A percentile compares a stretch with the other conserved stretches of the same genome.
These are phyloP conservation scores for Nemopilema nomurai DNA, from an alignment of 30 jellyfish, hydroid and myxozoan genomes.

Conservation along the genomic window DNA sequence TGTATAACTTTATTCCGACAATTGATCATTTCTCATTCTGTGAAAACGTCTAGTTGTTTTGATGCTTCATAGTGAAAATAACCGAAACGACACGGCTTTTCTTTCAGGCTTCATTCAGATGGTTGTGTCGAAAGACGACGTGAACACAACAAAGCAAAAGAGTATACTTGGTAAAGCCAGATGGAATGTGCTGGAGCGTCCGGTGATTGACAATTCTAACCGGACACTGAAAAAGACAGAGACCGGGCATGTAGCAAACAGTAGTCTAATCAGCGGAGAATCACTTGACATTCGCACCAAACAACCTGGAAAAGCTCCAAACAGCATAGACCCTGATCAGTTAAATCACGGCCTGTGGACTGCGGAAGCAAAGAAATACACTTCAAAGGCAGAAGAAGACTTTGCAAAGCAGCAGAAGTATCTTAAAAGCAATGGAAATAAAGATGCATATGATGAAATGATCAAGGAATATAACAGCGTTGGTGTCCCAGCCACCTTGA, in stretches of 20 bases:
- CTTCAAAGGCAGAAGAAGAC: slow-evolving; percentile 2
- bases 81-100: no score
- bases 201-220: no score
- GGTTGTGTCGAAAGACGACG: background rate
- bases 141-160: background rate
- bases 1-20: no score
- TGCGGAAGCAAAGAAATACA: slow-evolving; percentile 23
- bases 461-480: slow-evolving; percentile 14
- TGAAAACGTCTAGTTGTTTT: no score
- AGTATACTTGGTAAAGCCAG: background rate
- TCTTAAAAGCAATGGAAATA: slow-evolving; percentile 17
- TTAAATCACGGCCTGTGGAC: slow-evolving; percentile 55
- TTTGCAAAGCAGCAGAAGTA: slow-evolving; percentile 22
- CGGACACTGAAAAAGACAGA: background rate
- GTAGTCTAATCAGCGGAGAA: background rate
- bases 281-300: background rate
- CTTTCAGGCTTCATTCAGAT: background rate
- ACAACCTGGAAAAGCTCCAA: slow-evolving; percentile 26
- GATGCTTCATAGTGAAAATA: background rate
- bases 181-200: background rate
- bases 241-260: background rate
- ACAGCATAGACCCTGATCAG: slow-evolving; percentile 55
- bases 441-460: background rate
- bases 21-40: no score
- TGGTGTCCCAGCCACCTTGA: background rate